These are phyloP conservation scores for Apogon hyalosoma DNA, from an alignment of 2,797 vertebrate genomes.

Conservation along the genomic window DNA sequence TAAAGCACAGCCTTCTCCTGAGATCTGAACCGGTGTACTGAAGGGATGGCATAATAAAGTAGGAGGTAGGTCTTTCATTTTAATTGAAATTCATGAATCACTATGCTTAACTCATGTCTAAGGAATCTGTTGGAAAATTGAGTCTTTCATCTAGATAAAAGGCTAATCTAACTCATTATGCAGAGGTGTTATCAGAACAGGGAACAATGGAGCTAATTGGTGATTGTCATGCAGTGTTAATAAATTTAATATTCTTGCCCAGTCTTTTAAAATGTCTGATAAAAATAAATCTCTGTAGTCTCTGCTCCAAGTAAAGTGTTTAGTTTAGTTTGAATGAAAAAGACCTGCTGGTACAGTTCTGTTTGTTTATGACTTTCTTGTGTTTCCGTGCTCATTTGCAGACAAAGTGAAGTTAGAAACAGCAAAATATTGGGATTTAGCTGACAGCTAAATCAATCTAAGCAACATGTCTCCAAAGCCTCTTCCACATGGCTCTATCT, in stretches of 20 bases:
- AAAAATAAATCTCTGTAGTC: slow-evolving; percentile 46
- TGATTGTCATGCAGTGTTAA: slow-evolving; percentile 81
- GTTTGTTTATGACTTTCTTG: slow-evolving; percentile 43
- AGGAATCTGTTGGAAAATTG: slow-evolving; percentile 84
- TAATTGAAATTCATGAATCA: slow-evolving; percentile 89
- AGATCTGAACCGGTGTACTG: slow-evolving; percentile 79
- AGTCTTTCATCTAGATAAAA: slow-evolving; percentile 89
- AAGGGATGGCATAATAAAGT: slow-evolving; percentile 82
- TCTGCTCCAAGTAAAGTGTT: slow-evolving; percentile 24
- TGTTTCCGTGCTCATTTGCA: slow-evolving; percentile 26
- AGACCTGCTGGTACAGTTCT: slow-evolving; percentile 9
- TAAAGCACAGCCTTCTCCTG: slow-evolving; percentile 75
- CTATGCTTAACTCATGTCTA: slow-evolving; percentile 82
- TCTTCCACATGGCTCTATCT: slow-evolving; percentile 51
- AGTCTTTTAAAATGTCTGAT: slow-evolving; percentile 62
- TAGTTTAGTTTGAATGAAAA: slow-evolving; percentile 10
- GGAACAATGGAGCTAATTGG: slow-evolving; percentile 86
- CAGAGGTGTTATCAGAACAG: slow-evolving; percentile 83
- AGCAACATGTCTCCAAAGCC: slow-evolving; percentile 47
- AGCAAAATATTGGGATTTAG: slow-evolving; percentile 20
- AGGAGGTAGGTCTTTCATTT: slow-evolving; percentile 84
- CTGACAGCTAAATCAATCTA: slow-evolving; percentile 52
- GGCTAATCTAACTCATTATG: slow-evolving; percentile 87
- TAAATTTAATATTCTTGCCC: slow-evolving; percentile 74
- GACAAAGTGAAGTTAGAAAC: slow-evolving; percentile 13